Evolutionary conservation across 2,888 invertebrate genomes (phyloP), one percentile per base, ranked within the genome.

Genomic region (Leptarthrus brevirostris): DNA sequence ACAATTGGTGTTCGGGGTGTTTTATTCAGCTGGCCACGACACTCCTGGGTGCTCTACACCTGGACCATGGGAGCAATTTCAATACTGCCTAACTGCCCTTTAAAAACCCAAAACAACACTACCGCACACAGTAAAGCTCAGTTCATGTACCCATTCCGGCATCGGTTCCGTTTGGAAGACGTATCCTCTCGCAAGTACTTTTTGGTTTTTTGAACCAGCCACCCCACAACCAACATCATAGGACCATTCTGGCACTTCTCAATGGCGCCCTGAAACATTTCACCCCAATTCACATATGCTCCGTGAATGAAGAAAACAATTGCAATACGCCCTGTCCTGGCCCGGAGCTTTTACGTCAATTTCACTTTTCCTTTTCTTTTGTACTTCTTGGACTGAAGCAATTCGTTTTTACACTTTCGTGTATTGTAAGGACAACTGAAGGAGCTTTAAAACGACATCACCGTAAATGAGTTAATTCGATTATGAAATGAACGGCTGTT

Each of bases 41-140:
- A 85, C 85, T 85, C 85, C 79, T 80, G 85, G 85, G 85, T 84
- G 82, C 83, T 81, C 83, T 85, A 84, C 83, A 84, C 84, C 84
- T 84, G 84, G 81, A 81, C 78, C 85, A 79, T 79, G 85, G 84
- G 85, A 84, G 83, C 82, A 82, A 84, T 84, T 84, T 79, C 79
- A 78, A 80, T 81, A 82, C 80, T 80, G 82, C 81, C 83, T 84
- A 85, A 85, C 85, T 84, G 82, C 83, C 82, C 83, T 85, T 85
- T 84, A 85, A 84, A 84, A 83, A 83, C 84, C 84, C 84, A 82
- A 80, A 83, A 84, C 84, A 83, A 82, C 81, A 83, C 83, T 83
- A 64, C 64, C 64, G 47, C 47, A 52, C 69, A 52, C 69, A 18
- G 52, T 69, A 16, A 36, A 52, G 69, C 54, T 30, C 24, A 49